phyloP scores from a whole-genome alignment of 1,140 invertebrate species.

The Pissodes strobi region DNA sequence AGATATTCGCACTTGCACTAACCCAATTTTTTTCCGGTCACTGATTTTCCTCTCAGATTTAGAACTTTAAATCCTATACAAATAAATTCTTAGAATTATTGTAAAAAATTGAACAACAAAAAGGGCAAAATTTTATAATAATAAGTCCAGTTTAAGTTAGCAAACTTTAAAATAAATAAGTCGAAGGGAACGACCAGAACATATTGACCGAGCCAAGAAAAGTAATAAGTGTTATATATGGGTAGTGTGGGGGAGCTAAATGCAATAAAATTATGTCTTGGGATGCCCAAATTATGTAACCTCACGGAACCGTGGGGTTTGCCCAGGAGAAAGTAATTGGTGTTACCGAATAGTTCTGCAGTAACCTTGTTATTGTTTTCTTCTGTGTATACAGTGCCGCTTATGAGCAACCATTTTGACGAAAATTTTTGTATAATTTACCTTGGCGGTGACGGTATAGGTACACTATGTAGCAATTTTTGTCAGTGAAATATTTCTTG shows the following conservation, averaged over 20 bases:
- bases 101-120: too few species aligned
- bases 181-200: neutral
- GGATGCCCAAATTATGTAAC: slow-evolving; percentile 28
- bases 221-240: slow-evolving; percentile 19
- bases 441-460: too few species aligned
- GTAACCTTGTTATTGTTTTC: slow-evolving; percentile 24
- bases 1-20: slow-evolving; percentile 22
- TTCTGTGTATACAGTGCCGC: too few species aligned
- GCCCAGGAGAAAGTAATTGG: slow-evolving; percentile 25
- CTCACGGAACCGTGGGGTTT: slow-evolving; percentile 19
- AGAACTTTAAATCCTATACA: too few species aligned
- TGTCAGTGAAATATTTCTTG: too few species aligned
- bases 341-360: slow-evolving; percentile 4
- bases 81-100: too few species aligned
- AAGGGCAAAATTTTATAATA: too few species aligned
- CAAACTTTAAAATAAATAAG: neutral
- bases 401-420: too few species aligned
- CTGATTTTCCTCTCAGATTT: too few species aligned
- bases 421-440: too few species aligned
- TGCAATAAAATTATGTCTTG: slow-evolving; percentile 27
- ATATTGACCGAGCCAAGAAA: neutral
- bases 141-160: too few species aligned
- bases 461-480: too few species aligned
- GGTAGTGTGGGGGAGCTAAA: slow-evolving; percentile 16
- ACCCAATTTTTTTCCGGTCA: slow-evolving; percentile 17